phyloP scores from a whole-genome alignment of 2,113 vertebrate species.

The Empidonax traillii region DNA sequence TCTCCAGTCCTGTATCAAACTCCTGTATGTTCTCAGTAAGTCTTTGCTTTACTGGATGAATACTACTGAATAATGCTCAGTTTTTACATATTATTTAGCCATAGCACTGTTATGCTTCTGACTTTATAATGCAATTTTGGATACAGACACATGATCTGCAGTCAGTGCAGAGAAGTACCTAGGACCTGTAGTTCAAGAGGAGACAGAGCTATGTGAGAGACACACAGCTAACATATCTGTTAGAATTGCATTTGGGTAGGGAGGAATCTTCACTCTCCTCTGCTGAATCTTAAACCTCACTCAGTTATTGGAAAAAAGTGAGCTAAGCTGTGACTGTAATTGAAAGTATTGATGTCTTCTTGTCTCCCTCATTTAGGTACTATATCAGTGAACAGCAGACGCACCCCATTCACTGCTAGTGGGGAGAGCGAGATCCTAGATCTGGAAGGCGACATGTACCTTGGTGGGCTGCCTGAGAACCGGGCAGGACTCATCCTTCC shows the following conservation, averaged over 20 bases:
- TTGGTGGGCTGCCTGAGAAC: conserved; percentile 92
- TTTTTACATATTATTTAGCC: background rate
- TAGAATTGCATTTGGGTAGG: background rate
- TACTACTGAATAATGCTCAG: background rate
- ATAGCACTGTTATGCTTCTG: background rate
- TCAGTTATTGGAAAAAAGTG: background rate
- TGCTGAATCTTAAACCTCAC: background rate
- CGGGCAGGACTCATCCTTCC: conserved; percentile 89
- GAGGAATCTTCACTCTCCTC: background rate
- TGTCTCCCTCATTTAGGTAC: conserved; percentile 77
- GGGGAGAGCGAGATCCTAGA: conserved; percentile 97
- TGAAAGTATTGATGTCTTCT: background rate
- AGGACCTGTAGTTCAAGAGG: background rate
- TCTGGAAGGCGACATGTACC: conserved; percentile 95
- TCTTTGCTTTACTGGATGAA: conserved; percentile 29
- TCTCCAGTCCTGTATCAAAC: background rate
- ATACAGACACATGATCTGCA: background rate
- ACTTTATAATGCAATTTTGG: background rate
- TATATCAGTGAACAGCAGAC: conserved; percentile 95
- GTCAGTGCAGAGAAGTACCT: background rate
- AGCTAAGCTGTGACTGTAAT: background rate
- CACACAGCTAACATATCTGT: background rate
- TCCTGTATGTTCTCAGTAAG: background rate
- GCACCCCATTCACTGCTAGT: conserved; percentile 92
- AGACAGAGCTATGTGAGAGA: background rate